Evolutionary conservation across 2,113 vertebrate species (phyloP), one percentile per base, ranked within the genome.

Genomic region (Ariopsis seemanni): DNA sequence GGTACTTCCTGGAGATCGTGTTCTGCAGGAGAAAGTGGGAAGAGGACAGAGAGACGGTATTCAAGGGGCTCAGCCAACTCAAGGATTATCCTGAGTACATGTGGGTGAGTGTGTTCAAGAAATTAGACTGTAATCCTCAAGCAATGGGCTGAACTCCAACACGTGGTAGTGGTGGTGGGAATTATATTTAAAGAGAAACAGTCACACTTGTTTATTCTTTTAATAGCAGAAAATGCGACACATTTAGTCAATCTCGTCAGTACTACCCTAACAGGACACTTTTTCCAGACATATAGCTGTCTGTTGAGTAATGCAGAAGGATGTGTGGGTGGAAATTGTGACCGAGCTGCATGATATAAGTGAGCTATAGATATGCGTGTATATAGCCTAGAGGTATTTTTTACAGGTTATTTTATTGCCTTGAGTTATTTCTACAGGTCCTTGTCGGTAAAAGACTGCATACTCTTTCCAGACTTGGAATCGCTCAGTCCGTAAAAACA

Each of bases 21-120:
- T 99, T 99, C 94, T 99, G 98, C 93, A 99, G 97, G 92, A 96
- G 98, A 87, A 99, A 95, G 91, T 99, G 98, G 98, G 98, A 99
- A 86, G 98, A 99, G 74, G 98, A 99, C 94, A 94, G 96, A 75
- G 94, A 99, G 11, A 97, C 96, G 0, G 98, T 99, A 72, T 94
- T 98, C 75, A 89, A 85, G 15, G 98, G 97, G 0, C 95, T 99
- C 78, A 87, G 85, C 79, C 92, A 95, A 53, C 92, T 99, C 90
- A 92, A 94, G 25, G 97, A 98, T 92, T 99, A 99, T 93, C 98
- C 98, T 2, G 97, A 99, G 85, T 96, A 93, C 91, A 99, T 99
- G 97, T 99, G 98, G 98, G 98, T 99, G 93, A 94, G 98, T 97
- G 90, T 20, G 0, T 0, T 27, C 0, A 25, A 48, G 18, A 62